Conservation (phyloP, 2,797 vertebrate species). For the Forpus xanthops region DNA sequence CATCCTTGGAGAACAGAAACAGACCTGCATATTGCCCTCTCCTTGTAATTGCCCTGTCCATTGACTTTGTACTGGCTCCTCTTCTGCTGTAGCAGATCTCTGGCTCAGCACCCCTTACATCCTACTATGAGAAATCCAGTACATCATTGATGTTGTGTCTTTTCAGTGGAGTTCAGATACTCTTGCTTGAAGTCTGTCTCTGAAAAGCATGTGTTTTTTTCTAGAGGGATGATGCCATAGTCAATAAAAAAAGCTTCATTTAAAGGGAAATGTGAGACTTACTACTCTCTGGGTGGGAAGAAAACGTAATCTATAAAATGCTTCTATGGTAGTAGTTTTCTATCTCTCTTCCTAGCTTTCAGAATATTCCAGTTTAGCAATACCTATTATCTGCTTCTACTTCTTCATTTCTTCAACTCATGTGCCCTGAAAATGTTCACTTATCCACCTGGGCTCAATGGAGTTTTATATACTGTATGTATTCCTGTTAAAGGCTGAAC, state of each 20-base stretch:
- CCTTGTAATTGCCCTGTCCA: background rate
- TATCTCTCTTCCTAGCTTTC: background rate
- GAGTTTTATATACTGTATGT: background rate
- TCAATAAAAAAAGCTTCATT: background rate
- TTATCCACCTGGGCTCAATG: constrained; percentile 21
- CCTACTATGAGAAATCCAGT: background rate
- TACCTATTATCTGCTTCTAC: background rate
- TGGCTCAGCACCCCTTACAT: background rate
- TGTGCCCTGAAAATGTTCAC: constrained; percentile 9
- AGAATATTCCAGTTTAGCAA: background rate
- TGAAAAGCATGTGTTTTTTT: background rate
- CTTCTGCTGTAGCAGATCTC: background rate
- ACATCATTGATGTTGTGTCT: background rate
- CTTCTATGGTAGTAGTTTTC: background rate
- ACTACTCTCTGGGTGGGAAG: background rate
- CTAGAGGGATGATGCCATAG: background rate
- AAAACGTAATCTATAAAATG: background rate
- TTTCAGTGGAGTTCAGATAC: background rate
- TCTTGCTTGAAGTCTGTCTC: background rate
- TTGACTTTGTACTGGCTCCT: background rate
- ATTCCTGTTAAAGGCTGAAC: constrained; percentile 36
- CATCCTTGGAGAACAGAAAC: background rate
- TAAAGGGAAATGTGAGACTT: background rate
- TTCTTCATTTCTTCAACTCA: constrained; percentile 9
- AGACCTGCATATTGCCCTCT: background rate